Evolutionary conservation across 2,113 vertebrate species (phyloP), one percentile per base, ranked within the genome.

Genomic region (Mixornis gularis): DNA sequence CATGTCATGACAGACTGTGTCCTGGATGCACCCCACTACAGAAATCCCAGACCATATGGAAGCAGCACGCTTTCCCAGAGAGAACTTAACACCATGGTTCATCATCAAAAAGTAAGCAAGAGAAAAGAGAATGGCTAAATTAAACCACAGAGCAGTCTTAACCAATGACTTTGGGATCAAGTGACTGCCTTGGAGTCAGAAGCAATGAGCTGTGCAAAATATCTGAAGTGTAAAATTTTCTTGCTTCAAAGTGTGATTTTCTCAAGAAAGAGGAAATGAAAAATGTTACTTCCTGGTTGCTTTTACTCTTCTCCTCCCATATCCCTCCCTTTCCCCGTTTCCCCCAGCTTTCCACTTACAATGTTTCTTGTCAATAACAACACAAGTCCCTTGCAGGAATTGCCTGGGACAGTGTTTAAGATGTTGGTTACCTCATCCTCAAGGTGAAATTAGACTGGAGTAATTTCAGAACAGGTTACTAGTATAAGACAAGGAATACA

Each of bases 21-120:
- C 93, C 93, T 95, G 94, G 93, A 95, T 60, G 73, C 84, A 90
- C 91, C 91, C 86, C 72, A 64, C 80, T 60, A 59, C 40, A 87
- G 84, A 93, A 95, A 94, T 95, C 91, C 84, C 91, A 93, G 89
- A 92, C 60, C 94, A 96, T 91, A 96, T 87, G 90, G 95, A 95
- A 95, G 81, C 93, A 95, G 85, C 85, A 77, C 46, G 92, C 63
- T 77, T 87, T 92, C 63, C 85, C 95, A 95, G 70, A 80, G 92
- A 90, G 74, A 93, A 85, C 68, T 92, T 82, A 92, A 85, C 85
- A 90, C 76, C 13, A 9, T 16, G 76, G 85, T 94, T 80, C 82
- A 89, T 89, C 82, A 93, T 69, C 63, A 89, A 79, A 76, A 93
- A 87, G 78, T 69, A 96, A 87, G 81, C 59, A 85, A 59, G 21